Base-by-base conservation (phyloP, 2,888 invertebrate species). In the Eledona agricola region DNA sequence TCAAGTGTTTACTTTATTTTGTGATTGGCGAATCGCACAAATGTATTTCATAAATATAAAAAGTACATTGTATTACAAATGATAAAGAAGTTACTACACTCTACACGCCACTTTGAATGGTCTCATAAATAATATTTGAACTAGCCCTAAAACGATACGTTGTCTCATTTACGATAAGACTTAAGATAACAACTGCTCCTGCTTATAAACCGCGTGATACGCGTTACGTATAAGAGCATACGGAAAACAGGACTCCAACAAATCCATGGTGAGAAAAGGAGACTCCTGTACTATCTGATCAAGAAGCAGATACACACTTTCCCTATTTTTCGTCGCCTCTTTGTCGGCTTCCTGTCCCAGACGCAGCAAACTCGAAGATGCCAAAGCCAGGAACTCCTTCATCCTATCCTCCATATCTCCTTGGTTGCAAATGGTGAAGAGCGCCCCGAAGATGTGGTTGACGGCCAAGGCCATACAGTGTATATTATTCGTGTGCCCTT, bases 281-380 rank as follows among this genome's bases (percentile, higher is more conserved):
- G 96, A 98, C 75, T 97, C 95, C 76, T 97, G 95, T 25, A 99
- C 98, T 74, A 99, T 95, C 79, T 96, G 89, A 78, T 99, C 97
- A 1, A 99, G 81, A 17, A 99, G 81, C 45, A 99, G 84, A 78
- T 99, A 99, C 22, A 98, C 93, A 0, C 97, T 96, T 76, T 99
- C 98, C 37, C 98, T 82, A 77, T 98, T 96, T 69, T 86, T 90
- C 15, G 92, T 93, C 1, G 88, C 88, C 73, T 99, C 98, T 73
- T 92, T 94, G 67, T 96, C 96, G 2, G 91, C 91, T 77, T 97
- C 97, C 73, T 96, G 96, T 0, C 97, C 97, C 16, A 98, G 82
- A 46, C 97, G 85, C 26, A 99, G 79, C 34, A 99, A 80, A 69
- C 96, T 96, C 0, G 98, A 97, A 1, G 97, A 97, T 0, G 98